Evolutionary conservation across 1,140 invertebrate genomes (phyloP), one percentile per base, ranked within the genome.

Genomic region (Drosophila carrolli): DNA sequence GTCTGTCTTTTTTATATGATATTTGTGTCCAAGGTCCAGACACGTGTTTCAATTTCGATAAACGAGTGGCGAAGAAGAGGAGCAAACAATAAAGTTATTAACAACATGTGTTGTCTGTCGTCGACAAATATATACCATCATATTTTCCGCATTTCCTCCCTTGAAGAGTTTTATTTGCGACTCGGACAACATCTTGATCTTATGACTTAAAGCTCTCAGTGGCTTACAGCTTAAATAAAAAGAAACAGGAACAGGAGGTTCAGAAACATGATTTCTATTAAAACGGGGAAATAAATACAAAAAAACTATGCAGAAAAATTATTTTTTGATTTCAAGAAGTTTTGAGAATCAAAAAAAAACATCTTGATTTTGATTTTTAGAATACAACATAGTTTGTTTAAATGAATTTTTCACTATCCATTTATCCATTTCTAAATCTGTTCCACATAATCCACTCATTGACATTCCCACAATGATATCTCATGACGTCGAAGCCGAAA

Each of bases 41-140:
- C 44, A 53, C 72, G 67, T 71, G 61, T 63, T 70, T 44, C 41
- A 54, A 54, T 70, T 67, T 44, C 63, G 47, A 50, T 47, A 40
- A 37, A 16, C 57, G 48, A 8, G 23, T 43, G 50, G 11, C n/a
- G 29, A 38, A 37, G 51, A 53, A 37, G 51, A 77, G 38, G 53
- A 46, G 46, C 63, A 50, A 70, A 80, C 23, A 68, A 63, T 70
- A 66, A 70, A 76, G 81, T 85, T 86, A 86, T 86, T 85, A 85
- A 81, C 74, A 86, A 75, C 82, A 83, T 83, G 57, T 83, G 81
- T 76, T 80, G 75, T 61, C 68, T 73, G 56, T 72, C 41, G 67
- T 54, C 71, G 57, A 61, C 67, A 59, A 71, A 71, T 71, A 70
- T 55, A 71, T 71, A 67, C 63, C 59, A 27, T 29, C 16, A 63